These are phyloP conservation scores for Xiphophorus birchmanni DNA, from an alignment of 2,797 vertebrate genomes.

Conservation along the genomic window DNA sequence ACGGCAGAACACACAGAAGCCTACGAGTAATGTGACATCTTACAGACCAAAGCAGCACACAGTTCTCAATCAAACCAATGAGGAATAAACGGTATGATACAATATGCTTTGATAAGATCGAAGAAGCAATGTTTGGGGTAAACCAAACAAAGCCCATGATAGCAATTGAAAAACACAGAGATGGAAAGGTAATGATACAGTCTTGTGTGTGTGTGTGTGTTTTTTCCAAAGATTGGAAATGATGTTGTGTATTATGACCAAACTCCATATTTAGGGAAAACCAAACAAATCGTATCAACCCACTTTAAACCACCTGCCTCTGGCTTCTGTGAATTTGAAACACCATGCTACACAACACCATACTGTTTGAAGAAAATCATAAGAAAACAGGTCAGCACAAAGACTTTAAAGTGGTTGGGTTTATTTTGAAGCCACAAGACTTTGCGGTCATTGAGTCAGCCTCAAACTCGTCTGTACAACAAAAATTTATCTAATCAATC, in stretches of 20 bases:
- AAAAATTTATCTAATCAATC: not conserved
- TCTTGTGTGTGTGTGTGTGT: not conserved
- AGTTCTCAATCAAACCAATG: slow-evolving; percentile 5
- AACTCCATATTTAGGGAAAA: not conserved
- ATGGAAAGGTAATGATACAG: not conserved
- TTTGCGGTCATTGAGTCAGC: not conserved
- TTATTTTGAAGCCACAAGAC: not conserved
- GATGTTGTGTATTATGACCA: not conserved
- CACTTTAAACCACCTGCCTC: not conserved
- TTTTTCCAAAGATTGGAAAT: not conserved
- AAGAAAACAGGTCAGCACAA: not conserved
- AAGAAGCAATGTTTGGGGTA: not conserved
- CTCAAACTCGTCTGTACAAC: not conserved
- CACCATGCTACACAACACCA: not conserved
- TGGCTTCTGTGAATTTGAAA: not conserved
- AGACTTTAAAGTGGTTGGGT: not conserved
- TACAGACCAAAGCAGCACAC: slow-evolving; percentile 4
- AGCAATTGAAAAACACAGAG: not conserved
- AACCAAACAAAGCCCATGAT: not conserved
- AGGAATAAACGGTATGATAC: not conserved
- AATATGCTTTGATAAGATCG: not conserved
- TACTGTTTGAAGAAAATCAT: not conserved
- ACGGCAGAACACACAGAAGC: not conserved
- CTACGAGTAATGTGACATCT: not conserved
- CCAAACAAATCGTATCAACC: not conserved